These are phyloP conservation scores for Melanogrammus aeglefinus DNA, from an alignment of 2,797 vertebrate species.

Conservation along the genomic window DNA sequence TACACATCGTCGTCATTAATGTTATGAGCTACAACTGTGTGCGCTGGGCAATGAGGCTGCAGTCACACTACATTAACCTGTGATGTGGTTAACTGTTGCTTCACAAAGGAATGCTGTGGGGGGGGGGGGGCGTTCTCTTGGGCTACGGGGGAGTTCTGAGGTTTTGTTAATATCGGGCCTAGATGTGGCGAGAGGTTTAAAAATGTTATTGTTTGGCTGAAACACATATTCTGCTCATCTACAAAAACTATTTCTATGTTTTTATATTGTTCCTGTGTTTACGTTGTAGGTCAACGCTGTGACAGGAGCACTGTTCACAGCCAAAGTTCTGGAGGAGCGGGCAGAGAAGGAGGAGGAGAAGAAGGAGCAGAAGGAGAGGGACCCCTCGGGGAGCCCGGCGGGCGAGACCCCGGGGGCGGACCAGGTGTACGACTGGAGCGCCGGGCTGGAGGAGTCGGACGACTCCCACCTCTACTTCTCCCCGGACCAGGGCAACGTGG, in stretches of 20 bases:
- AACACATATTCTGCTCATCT: background rate
- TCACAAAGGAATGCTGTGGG: too few species aligned
- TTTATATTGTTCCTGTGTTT: too few species aligned
- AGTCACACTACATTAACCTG: background rate
- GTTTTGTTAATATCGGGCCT: background rate
- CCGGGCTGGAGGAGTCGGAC: conserved; percentile 86
- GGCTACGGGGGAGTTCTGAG: too few species aligned
- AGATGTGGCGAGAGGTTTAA: background rate
- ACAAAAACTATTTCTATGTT: background rate
- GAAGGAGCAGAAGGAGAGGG: conserved; percentile 28
- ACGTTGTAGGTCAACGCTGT: conserved; percentile 87
- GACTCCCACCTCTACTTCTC: conserved; percentile 96
- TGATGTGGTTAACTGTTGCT: too few species aligned
- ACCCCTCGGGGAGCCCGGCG: conserved; percentile 15
- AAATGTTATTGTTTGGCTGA: background rate
- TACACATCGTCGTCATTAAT: background rate
- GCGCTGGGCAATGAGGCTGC: background rate
- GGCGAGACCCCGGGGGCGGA: conserved; percentile 55
- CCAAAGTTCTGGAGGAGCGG: conserved; percentile 91
- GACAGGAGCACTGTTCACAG: conserved; percentile 89
- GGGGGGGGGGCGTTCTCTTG: too few species aligned
- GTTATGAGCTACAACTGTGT: background rate
- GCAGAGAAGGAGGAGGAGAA: conserved; percentile 79
- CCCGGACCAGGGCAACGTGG: conserved; percentile 92
- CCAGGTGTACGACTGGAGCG: conserved; percentile 92